Evolutionary conservation across 2,888 invertebrate genomes (phyloP).

Genomic region (Erebia ligea): DNA sequence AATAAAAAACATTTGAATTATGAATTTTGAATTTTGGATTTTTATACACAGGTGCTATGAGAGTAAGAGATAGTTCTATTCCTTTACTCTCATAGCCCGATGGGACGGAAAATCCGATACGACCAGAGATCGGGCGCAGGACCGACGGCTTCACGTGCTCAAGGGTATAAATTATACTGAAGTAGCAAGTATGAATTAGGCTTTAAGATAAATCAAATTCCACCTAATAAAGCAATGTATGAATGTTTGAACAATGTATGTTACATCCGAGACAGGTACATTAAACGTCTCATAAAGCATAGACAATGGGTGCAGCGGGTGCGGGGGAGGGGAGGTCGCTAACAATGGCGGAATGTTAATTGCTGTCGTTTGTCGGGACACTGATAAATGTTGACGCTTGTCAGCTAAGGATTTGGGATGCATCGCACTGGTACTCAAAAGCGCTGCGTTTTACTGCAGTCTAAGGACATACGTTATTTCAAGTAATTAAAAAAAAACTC

Average conservation of each 20-base stretch:
- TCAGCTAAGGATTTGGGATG: slow-evolving; percentile 63
- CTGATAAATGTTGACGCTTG: slow-evolving; percentile 80
- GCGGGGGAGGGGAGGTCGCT: slow-evolving; percentile 45
- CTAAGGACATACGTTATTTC: too few relatives aligned
- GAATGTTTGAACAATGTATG: slow-evolving; percentile 16
- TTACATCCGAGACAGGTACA: slow-evolving; percentile 37
- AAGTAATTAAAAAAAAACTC: too few relatives aligned
- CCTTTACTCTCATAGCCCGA: too few relatives aligned
- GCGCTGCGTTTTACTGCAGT: slow-evolving; percentile 45
- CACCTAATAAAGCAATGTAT: slow-evolving; percentile 10
- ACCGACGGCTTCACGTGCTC: too few relatives aligned
- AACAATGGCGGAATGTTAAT: slow-evolving; percentile 79
- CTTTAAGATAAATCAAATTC: slow-evolving; percentile 1
- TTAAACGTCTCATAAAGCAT: slow-evolving; percentile 44
- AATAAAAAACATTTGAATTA: too few relatives aligned
- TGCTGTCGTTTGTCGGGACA: slow-evolving; percentile 78
- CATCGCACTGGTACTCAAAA: slow-evolving; percentile 51
- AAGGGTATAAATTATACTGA: too few relatives aligned
- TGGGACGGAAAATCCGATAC: too few relatives aligned
- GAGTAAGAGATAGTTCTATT: too few relatives aligned
- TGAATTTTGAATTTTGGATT: too few relatives aligned
- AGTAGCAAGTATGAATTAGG: too few relatives aligned
- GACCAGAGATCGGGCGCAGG: too few relatives aligned
- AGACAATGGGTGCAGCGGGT: slow-evolving; percentile 49
- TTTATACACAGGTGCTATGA: too few relatives aligned